These are phyloP conservation scores for Malacosoma neustria DNA, from an alignment of 2,888 invertebrate species.

Conservation along the genomic window DNA sequence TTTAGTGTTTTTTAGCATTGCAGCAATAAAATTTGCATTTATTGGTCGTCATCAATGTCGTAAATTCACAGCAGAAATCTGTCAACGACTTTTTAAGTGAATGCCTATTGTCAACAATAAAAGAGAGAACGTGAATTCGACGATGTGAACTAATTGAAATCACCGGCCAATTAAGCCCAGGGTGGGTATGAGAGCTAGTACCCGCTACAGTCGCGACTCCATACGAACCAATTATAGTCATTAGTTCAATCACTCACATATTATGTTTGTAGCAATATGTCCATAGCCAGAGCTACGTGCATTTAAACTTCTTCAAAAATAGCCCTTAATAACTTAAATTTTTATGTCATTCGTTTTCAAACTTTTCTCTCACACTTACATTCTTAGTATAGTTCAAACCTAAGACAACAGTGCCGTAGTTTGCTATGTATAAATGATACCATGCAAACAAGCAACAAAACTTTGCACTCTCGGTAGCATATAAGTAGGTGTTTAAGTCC, in stretches of 20 bases:
- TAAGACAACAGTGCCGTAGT: neutral
- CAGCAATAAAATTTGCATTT: constrained; percentile 75
- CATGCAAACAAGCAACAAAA: constrained; percentile 59
- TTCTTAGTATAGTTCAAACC: too few relatives aligned
- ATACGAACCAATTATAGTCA: constrained; percentile 56
- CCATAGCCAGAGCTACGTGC: neutral
- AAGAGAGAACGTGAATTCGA: too few relatives aligned
- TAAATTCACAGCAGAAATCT: constrained; percentile 63
- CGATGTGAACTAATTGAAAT: constrained; percentile 62
- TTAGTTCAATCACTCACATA: constrained; percentile 29
- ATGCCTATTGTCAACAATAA: constrained; percentile 56
- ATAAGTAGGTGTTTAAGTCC: constrained; percentile 62
- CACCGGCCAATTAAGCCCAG: constrained; percentile 57
- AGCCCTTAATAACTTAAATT: too few relatives aligned
- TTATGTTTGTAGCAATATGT: neutral
- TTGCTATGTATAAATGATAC: constrained; percentile 16
- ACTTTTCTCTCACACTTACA: too few relatives aligned
- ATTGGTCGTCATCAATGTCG: constrained; percentile 65
- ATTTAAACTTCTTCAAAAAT: neutral
- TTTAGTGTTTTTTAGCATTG: too few relatives aligned
- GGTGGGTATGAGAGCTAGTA: constrained; percentile 26
- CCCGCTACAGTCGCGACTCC: constrained; percentile 34
- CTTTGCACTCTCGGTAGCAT: constrained; percentile 54
- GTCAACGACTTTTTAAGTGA: constrained; percentile 68
- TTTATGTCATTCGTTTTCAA: too few relatives aligned